Evolutionary conservation across 2,797 vertebrate species (phyloP).

Genomic region (Sardinella longiceps): DNA sequence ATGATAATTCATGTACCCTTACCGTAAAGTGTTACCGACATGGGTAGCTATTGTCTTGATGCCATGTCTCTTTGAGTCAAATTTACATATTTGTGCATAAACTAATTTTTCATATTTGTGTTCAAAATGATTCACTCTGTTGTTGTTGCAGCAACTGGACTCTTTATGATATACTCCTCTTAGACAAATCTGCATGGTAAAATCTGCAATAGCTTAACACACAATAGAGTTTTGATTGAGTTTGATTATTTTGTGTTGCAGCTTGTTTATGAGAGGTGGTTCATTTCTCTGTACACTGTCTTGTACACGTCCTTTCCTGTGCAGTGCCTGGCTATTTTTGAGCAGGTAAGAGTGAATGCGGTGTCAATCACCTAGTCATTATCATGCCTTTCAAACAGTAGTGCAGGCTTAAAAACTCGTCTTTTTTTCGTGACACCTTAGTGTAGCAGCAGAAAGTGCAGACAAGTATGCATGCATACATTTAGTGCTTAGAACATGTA

Average conservation of each 20-base stretch:
- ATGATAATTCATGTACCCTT: no score
- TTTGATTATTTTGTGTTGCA: constrained; percentile 57
- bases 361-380: background rate
- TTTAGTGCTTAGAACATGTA: no score
- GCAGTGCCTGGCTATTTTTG: constrained; percentile 82
- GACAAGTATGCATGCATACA: background rate
- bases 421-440: background rate
- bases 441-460: background rate
- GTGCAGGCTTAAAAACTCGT: background rate
- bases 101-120: no score
- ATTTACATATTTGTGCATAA: no score
- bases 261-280: constrained; percentile 91
- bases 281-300: constrained; percentile 85
- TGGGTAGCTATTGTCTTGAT: no score
- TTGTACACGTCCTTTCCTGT: constrained; percentile 80
- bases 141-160: background rate
- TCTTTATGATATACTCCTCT: background rate
- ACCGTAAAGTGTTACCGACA: no score
- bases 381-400: background rate
- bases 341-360: constrained; percentile 83
- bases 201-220: background rate
- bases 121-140: background rate
- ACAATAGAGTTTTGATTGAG: background rate
- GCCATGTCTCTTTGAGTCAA: no score
- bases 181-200: background rate